A percentile compares a stretch with the other conserved stretches of the same genome.
Evolutionary conservation across 2,113 vertebrate genomes (phyloP).

Genomic region (Prietella phreatophila): DNA sequence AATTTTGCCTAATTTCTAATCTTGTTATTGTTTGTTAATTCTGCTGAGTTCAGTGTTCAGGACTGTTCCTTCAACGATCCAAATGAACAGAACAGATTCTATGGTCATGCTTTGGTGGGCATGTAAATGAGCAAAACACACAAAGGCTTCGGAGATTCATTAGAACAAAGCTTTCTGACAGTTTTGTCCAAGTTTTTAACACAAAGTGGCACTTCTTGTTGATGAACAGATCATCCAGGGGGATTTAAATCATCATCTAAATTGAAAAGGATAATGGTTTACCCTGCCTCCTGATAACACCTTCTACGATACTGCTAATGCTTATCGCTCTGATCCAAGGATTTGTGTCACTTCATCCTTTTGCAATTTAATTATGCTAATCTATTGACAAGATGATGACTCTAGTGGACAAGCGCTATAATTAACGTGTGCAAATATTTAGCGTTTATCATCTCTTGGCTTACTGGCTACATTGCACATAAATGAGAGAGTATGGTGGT

Average conservation of each 20-base stretch:
- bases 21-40: constrained; percentile 6
- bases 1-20: constrained; percentile 1
- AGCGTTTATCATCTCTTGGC: constrained; percentile 47
- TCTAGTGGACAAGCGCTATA: constrained; percentile 60
- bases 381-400: constrained; percentile 66
- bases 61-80: constrained; percentile 17
- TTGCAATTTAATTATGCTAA: constrained; percentile 62
- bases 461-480: constrained; percentile 54
- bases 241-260: constrained; percentile 58
- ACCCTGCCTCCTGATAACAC: constrained; percentile 44
- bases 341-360: constrained; percentile 53
- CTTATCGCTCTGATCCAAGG: constrained; percentile 48
- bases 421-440: constrained; percentile 69
- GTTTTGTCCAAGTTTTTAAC: constrained; percentile 33
- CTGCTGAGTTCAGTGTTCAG: constrained; percentile 2
- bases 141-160: constrained; percentile 1
- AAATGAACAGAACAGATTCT: constrained; percentile 5
- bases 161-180: constrained; percentile 14
- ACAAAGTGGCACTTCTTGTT: constrained; percentile 40
- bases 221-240: constrained; percentile 43
- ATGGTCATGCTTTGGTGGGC: constrained; percentile 4
- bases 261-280: constrained; percentile 54
- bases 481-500: neutral
- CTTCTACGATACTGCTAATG: constrained; percentile 39
- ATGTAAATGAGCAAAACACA: constrained; percentile 17